These are phyloP conservation scores for Sicus ferrugineus DNA, from an alignment of 2,888 invertebrate species.

Conservation along the genomic window DNA sequence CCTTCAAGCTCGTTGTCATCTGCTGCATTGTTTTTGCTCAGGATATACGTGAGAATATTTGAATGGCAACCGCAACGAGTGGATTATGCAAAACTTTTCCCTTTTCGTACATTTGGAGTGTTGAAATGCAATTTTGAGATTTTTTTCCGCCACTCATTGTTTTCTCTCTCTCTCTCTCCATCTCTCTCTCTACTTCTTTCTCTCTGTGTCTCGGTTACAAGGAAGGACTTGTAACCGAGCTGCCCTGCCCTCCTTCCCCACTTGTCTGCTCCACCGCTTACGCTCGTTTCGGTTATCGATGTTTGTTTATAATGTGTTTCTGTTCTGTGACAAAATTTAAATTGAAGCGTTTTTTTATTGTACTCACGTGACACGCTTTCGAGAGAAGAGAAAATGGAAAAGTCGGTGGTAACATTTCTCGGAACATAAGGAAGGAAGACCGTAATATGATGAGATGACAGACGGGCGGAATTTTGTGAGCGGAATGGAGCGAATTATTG, in stretches of 20 bases:
- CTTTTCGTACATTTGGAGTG: slow-evolving; percentile 31
- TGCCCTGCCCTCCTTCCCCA: background rate
- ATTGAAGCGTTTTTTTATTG: slow-evolving; percentile 20
- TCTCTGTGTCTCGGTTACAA: background rate
- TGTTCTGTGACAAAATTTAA: slow-evolving; percentile 8
- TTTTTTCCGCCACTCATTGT: slow-evolving; percentile 10
- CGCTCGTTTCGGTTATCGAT: background rate
- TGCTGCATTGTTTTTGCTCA: background rate
- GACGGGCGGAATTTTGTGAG: background rate
- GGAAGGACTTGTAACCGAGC: too few relatives aligned
- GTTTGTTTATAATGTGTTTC: slow-evolving; percentile 7
- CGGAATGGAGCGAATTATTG: too few relatives aligned
- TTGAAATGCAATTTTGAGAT: slow-evolving; percentile 29
- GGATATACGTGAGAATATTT: slow-evolving; percentile 14
- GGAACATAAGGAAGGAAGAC: background rate
- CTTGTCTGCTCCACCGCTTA: background rate
- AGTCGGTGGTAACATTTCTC: background rate
- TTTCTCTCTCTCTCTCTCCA: background rate
- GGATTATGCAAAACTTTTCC: slow-evolving; percentile 32
- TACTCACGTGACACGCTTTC: slow-evolving; percentile 12
- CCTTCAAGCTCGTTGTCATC: background rate
- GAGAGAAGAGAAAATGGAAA: background rate
- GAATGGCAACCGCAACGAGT: slow-evolving; percentile 30
- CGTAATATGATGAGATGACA: background rate
- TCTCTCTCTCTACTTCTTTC: background rate